phyloP scores from a whole-genome alignment of 2,888 invertebrate genomes.

The Cyrtodaria siliqua region DNA sequence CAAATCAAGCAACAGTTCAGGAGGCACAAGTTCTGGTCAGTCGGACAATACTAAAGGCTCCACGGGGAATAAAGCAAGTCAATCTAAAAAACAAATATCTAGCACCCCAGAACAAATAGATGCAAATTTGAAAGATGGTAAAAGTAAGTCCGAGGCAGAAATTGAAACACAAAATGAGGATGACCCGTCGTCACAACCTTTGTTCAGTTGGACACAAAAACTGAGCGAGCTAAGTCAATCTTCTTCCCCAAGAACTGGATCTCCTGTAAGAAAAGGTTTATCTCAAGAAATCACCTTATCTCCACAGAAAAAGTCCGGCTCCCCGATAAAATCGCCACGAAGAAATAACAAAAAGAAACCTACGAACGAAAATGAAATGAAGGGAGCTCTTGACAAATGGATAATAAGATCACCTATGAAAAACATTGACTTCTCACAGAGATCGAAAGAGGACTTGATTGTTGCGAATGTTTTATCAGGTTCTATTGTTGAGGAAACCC shows the following conservation, averaged over 20 bases:
- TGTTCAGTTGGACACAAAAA: conserved; percentile 58
- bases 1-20: conserved; percentile 14
- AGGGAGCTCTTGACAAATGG: conserved; percentile 69
- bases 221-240: conserved; percentile 45
- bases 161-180: too few relatives aligned
- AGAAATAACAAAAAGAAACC: conserved; percentile 36
- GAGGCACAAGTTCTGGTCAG: neutral
- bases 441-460: conserved; percentile 16
- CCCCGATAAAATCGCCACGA: conserved; percentile 58
- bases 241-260: conserved; percentile 42
- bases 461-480: conserved; percentile 47
- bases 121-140: too few relatives aligned
- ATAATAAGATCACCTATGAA: conserved; percentile 66
- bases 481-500: conserved; percentile 79
- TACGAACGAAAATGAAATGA: conserved; percentile 43
- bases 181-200: conserved; percentile 38
- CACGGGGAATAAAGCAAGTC: neutral
- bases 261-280: conserved; percentile 33
- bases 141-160: too few relatives aligned
- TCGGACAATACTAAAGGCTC: neutral
- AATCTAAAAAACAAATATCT: neutral
- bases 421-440: neutral
- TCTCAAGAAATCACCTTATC: conserved; percentile 41
- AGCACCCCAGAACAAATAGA: neutral
- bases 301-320: conserved; percentile 39